These are phyloP conservation scores for Cheilosia vulpina DNA, from an alignment of 2,888 invertebrate genomes.

Conservation along the genomic window DNA sequence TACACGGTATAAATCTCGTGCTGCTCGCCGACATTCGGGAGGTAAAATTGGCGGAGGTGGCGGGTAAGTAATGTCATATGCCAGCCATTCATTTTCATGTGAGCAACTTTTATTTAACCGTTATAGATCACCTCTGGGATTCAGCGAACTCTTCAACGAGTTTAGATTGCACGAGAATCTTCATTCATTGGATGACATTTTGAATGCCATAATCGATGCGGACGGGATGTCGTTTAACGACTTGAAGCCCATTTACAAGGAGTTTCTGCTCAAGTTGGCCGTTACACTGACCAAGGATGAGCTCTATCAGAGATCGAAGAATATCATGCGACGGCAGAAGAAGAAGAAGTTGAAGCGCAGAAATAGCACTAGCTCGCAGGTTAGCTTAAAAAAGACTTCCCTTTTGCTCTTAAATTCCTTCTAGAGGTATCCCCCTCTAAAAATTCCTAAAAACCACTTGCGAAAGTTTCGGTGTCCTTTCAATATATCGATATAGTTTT, in stretches of 20 bases:
- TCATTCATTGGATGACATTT: slow-evolving; percentile 93
- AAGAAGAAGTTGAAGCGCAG: slow-evolving; percentile 87
- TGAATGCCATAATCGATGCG: slow-evolving; percentile 94
- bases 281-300: slow-evolving; percentile 96
- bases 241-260: slow-evolving; percentile 95
- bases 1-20: slow-evolving; percentile 89
- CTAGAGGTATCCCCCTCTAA: no score
- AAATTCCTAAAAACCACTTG: no score
- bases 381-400: background rate
- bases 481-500: no score
- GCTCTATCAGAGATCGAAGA: slow-evolving; percentile 94
- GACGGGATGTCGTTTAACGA: slow-evolving; percentile 97
- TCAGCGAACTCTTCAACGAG: slow-evolving; percentile 94
- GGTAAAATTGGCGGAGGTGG: slow-evolving; percentile 82
- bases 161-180: slow-evolving; percentile 94
- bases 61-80: slow-evolving; percentile 80
- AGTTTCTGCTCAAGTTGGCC: slow-evolving; percentile 93
- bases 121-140: slow-evolving; percentile 91
- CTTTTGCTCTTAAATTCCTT: no score
- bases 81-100: slow-evolving; percentile 1
- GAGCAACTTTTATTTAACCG: slow-evolving; percentile 79
- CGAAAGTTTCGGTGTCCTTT: no score
- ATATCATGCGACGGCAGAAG: slow-evolving; percentile 93
- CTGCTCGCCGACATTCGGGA: slow-evolving; percentile 82
- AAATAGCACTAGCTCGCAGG: slow-evolving; percentile 82